Conservation (phyloP, 2,797 vertebrate species). For the Typhlichthys eigenmanni region DNA sequence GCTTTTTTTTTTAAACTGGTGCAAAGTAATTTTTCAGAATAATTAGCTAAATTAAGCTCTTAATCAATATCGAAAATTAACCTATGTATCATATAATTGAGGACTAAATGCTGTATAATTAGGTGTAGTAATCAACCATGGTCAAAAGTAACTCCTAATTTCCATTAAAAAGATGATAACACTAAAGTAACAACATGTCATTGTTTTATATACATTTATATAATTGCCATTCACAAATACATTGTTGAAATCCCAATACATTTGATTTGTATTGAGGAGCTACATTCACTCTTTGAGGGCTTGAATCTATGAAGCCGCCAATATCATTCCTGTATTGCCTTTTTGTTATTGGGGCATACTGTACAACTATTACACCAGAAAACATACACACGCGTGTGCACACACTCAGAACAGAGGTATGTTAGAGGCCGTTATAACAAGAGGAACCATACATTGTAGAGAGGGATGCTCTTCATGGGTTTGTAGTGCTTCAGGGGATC, state of each 20-base stretch:
- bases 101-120: not conserved
- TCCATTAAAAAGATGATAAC: too few relatives aligned
- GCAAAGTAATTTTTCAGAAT: not conserved
- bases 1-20: not conserved
- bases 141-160: not conserved
- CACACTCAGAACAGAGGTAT: not conserved
- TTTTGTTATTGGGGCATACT: too few relatives aligned
- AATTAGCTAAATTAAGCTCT: not conserved
- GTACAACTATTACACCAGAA: too few relatives aligned
- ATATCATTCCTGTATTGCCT: too few relatives aligned
- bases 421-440: not conserved
- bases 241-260: too few relatives aligned
- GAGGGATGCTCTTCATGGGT: slow-evolving; percentile 95
- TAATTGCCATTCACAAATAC: too few relatives aligned
- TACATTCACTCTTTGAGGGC: not conserved
- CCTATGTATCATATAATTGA: not conserved
- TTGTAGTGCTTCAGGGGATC: slow-evolving; percentile 94
- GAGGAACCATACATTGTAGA: slow-evolving; percentile 87
- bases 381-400: not conserved
- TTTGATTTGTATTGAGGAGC: too few relatives aligned
- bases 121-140: not conserved
- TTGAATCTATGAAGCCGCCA: not conserved
- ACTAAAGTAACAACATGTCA: too few relatives aligned
- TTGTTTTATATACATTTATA: too few relatives aligned
- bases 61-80: not conserved